These are phyloP conservation scores for Empis stercorea DNA, from an alignment of 2,888 invertebrate species.

Conservation along the genomic window DNA sequence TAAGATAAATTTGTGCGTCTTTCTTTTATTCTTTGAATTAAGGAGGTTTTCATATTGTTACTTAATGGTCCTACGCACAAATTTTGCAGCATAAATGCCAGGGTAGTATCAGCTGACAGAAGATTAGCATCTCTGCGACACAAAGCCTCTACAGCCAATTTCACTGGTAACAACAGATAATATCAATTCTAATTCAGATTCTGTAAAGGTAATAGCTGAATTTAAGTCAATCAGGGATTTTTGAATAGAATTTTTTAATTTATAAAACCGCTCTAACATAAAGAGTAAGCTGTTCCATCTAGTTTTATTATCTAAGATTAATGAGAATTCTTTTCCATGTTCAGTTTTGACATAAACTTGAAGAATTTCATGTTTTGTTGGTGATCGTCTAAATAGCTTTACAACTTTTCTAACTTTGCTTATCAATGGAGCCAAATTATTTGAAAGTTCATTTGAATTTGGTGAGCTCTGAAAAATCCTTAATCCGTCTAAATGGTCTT, in stretches of 20 bases:
- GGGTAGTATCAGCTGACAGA: background rate
- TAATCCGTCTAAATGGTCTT: no score
- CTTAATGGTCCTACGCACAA: no score
- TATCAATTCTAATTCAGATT: background rate
- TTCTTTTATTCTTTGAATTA: no score
- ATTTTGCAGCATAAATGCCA: background rate
- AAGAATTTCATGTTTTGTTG: constrained; percentile 7
- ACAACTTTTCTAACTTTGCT: background rate
- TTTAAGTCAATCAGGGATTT: constrained; percentile 15
- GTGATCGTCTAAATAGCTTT: no score
- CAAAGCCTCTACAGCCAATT: background rate
- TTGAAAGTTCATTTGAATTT: no score
- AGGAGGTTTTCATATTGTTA: no score
- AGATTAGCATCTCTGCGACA: constrained; percentile 1
- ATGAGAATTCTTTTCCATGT: constrained; percentile 8
- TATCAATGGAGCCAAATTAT: background rate
- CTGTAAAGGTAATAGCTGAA: constrained; percentile 7
- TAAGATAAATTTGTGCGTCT: no score
- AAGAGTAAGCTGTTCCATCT: constrained; percentile 9
- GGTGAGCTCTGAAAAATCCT: no score
- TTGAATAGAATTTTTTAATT: constrained; percentile 14
- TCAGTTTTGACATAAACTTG: constrained; percentile 8
- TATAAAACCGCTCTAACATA: constrained; percentile 12
- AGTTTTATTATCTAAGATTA: constrained; percentile 11
- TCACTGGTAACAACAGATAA: background rate